These are phyloP conservation scores for Cairina moschata DNA, from an alignment of 2,113 vertebrate genomes.

Conservation along the genomic window DNA sequence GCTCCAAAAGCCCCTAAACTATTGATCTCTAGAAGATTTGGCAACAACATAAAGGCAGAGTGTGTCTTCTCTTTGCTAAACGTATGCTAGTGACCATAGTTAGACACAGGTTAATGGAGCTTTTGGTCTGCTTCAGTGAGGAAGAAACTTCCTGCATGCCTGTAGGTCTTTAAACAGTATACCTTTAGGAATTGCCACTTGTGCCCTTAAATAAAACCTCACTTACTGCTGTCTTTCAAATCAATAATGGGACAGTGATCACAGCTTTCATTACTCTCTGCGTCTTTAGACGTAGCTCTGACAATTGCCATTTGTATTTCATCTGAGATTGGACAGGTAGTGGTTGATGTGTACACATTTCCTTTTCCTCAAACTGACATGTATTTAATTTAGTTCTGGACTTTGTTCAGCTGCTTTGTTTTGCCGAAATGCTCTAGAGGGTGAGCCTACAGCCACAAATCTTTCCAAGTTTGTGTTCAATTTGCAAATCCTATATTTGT, in stretches of 20 bases:
- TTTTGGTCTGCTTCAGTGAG: not conserved
- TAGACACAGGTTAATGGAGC: not conserved
- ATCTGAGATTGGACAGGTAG: not conserved
- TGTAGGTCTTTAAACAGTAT: not conserved
- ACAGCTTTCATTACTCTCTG: not conserved
- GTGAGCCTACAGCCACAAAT: conserved; percentile 12
- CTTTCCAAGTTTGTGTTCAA: conserved; percentile 48
- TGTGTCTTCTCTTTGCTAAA: not conserved
- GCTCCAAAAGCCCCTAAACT: not conserved
- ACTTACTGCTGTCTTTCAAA: not conserved
- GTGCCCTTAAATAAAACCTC: conserved; percentile 2
- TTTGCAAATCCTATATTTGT: conserved; percentile 46
- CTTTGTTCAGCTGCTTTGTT: conserved; percentile 37
- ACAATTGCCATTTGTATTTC: conserved; percentile 6
- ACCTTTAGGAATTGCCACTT: not conserved
- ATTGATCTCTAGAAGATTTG: not conserved
- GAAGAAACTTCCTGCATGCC: not conserved
- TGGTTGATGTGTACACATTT: not conserved
- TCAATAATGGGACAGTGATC: not conserved
- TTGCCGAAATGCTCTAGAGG: not conserved
- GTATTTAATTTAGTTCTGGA: conserved; percentile 48
- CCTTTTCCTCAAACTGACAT: conserved; percentile 4
- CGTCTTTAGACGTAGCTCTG: not conserved
- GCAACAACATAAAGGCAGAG: not conserved
- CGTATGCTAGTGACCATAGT: not conserved